These are phyloP conservation scores for Turritopsis dohrnii DNA, from an alignment of 30 jellyfish, hydroid and myxozoan genomes.

Conservation along the genomic window DNA sequence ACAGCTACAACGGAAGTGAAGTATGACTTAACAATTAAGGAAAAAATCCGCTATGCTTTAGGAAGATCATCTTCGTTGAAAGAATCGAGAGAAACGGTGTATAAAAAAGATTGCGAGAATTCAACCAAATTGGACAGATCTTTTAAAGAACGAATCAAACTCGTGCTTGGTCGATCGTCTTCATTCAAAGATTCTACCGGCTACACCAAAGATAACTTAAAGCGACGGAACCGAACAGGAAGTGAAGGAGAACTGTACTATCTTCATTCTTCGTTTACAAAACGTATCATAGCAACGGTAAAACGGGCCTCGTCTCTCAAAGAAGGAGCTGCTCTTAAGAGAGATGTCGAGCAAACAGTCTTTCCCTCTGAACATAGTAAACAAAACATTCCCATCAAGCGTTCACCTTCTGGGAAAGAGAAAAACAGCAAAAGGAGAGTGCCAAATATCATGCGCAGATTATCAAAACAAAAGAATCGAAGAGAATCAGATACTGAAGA, in stretches of 20 bases:
- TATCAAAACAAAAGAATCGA: background rate
- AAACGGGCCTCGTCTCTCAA: background rate
- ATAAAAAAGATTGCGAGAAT: background rate
- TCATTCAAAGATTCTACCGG: slow-evolving; percentile 13
- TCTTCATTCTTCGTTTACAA: background rate
- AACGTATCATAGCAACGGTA: background rate
- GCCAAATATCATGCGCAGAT: slow-evolving; percentile 4
- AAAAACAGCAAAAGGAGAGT: background rate
- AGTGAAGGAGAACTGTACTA: background rate
- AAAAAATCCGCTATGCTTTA: background rate
- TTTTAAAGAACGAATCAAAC: slow-evolving; percentile 1
- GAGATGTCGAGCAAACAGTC: background rate
- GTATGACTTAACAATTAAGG: background rate
- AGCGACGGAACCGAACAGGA: background rate
- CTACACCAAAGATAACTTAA: background rate
- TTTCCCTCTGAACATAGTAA: background rate
- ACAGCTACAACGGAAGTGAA: background rate
- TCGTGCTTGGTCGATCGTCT: background rate
- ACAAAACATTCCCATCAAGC: background rate
- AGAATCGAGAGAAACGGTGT: background rate
- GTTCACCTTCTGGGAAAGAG: background rate
- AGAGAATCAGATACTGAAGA: background rate
- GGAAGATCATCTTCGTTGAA: slow-evolving; percentile 3
- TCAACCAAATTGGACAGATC: background rate
- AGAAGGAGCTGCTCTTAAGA: background rate